These are phyloP conservation scores for Holcopasites calliopsidis DNA, from an alignment of 1,140 invertebrate species.

Conservation along the genomic window DNA sequence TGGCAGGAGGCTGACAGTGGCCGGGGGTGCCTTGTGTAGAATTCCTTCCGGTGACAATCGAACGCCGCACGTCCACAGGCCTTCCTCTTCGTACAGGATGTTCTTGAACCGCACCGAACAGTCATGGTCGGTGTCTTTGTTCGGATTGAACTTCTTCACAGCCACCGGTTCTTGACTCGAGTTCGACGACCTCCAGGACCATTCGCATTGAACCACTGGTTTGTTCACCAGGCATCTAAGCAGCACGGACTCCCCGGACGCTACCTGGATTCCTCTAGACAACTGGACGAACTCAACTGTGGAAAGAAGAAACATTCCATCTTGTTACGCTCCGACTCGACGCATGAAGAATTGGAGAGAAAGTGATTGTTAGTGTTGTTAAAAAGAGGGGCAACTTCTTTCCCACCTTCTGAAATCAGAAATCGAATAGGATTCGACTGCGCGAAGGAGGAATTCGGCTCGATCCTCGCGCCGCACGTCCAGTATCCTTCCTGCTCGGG, in stretches of 20 bases:
- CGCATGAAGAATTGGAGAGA: not conserved
- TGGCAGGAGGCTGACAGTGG: conserved; percentile 74
- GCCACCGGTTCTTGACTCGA: conserved; percentile 70
- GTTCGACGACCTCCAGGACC: conserved; percentile 76
- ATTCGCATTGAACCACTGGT: conserved; percentile 76
- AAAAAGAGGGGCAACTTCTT: not conserved
- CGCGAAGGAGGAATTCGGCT: conserved; percentile 68
- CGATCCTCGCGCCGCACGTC: conserved; percentile 73
- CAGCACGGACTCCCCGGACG: conserved; percentile 74
- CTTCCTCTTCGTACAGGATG: conserved; percentile 76
- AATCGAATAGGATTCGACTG: conserved; percentile 70
- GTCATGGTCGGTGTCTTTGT: conserved; percentile 74
- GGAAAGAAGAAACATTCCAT: not conserved
- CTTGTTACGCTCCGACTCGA: no score
- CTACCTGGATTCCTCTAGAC: conserved; percentile 75
- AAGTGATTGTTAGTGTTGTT: not conserved
- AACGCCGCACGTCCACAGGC: conserved; percentile 77
- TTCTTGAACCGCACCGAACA: conserved; percentile 77
- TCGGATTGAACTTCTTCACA: conserved; percentile 73
- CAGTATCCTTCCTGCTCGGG: conserved; percentile 77
- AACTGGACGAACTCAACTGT: conserved; percentile 78
- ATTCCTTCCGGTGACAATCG: conserved; percentile 69
- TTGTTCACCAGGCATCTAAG: conserved; percentile 75
- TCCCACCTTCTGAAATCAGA: conserved; percentile 74
- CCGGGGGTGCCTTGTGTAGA: conserved; percentile 74